A percentile compares a stretch with the other conserved stretches of the same genome.
phyloP scores from a whole-genome alignment of 2,113 vertebrate species.

The Bostrychus sinensis region DNA sequence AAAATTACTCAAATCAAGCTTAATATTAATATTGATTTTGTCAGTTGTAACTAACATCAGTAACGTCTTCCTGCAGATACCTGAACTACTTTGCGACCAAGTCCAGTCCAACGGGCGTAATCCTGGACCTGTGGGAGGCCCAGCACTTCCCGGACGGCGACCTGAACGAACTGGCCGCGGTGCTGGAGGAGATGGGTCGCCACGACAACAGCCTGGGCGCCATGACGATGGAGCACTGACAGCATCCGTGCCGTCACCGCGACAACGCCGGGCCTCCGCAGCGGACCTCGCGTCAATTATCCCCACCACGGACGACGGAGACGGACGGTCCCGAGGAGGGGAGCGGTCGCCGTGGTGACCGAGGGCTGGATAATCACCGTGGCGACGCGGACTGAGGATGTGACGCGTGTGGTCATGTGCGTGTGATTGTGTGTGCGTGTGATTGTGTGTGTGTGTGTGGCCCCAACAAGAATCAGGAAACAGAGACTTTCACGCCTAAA shows the following conservation, averaged over 20 bases:
- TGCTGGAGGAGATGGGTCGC: slow-evolving; percentile 95
- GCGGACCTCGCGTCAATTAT: slow-evolving; percentile 40
- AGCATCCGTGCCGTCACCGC: slow-evolving; percentile 45
- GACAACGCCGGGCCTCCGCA: slow-evolving; percentile 48
- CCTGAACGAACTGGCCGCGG: slow-evolving; percentile 89
- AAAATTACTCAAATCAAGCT: too few relatives aligned
- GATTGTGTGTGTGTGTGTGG: slow-evolving; percentile 35
- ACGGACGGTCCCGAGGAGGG: slow-evolving; percentile 30
- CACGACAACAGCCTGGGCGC: slow-evolving; percentile 85
- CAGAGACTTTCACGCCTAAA: slow-evolving; percentile 44
- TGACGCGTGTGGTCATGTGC: slow-evolving; percentile 27
- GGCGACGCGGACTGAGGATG: slow-evolving; percentile 27
- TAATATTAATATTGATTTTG: too few relatives aligned
- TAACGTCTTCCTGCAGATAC: slow-evolving; percentile 79
- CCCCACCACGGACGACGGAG: too few relatives aligned
- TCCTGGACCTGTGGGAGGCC: slow-evolving; percentile 96
- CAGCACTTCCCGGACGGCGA: slow-evolving; percentile 96
- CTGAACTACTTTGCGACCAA: slow-evolving; percentile 97
- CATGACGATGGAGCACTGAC: slow-evolving; percentile 88
- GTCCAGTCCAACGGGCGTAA: slow-evolving; percentile 92
- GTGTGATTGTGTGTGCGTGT: slow-evolving; percentile 39
- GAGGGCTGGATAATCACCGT: slow-evolving; percentile 35
- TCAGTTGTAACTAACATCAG: too few relatives aligned
- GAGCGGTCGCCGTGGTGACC: slow-evolving; percentile 42
- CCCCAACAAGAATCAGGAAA: slow-evolving; percentile 44